phyloP scores from a whole-genome alignment of 2,113 vertebrate species.

The Nothoprocta perdicaria region DNA sequence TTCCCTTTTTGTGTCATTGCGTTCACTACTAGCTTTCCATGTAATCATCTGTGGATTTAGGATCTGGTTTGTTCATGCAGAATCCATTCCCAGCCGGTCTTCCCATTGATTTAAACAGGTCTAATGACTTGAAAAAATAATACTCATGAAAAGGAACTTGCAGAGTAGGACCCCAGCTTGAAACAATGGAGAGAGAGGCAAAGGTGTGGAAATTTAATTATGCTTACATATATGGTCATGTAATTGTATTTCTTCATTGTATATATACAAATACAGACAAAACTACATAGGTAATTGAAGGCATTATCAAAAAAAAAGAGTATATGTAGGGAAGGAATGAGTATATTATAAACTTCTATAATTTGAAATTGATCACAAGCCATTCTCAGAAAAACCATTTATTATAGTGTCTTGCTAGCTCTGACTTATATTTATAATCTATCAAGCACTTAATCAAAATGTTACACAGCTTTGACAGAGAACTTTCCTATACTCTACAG shows the following conservation, averaged over 20 bases:
- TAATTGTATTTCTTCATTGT: neutral
- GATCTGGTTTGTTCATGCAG: neutral
- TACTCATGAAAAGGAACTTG: neutral
- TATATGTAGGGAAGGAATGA: neutral
- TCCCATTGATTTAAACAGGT: neutral
- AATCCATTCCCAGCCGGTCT: neutral
- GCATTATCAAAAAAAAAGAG: neutral
- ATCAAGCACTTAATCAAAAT: conserved; percentile 41
- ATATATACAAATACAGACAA: neutral
- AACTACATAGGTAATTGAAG: neutral
- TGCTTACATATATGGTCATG: fast-evolving
- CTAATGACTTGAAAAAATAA: neutral
- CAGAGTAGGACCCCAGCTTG: neutral
- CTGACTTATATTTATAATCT: conserved; percentile 30
- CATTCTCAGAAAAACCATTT: conserved; percentile 51
- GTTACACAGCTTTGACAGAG: conserved; percentile 31
- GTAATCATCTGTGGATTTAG: neutral
- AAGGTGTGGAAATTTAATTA: neutral
- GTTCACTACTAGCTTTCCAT: neutral
- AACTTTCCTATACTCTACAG: conserved; percentile 31
- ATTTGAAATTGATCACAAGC: conserved; percentile 57
- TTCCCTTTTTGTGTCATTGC: neutral
- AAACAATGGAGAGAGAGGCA: neutral
- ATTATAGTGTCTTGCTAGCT: conserved; percentile 47
- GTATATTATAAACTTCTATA: conserved; percentile 13